Evolutionary conservation across 2,797 vertebrate genomes (phyloP), one percentile per base, ranked within the genome.

Genomic region (Thunnus albacares): DNA sequence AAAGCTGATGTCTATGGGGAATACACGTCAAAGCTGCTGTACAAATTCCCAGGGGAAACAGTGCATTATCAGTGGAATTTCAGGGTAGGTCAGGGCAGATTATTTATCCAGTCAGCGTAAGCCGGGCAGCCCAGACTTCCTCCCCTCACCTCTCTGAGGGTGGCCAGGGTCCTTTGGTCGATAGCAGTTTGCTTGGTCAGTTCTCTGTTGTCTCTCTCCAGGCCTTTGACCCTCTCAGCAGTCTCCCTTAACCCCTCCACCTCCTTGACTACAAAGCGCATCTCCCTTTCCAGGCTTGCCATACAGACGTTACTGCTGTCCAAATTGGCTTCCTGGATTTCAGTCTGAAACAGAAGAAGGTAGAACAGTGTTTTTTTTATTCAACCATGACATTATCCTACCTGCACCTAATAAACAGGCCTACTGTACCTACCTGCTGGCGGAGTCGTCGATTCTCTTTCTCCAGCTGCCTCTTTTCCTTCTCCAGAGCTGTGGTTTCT

Each of bases 371-470:
- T 4, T 14, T 22, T 30, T 55, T 56, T 68, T 13, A 58, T 51
- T 47, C 12, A 28, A 49, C 17, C 7, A 18, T 51, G 47, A 20
- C 20, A 20, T 18, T 8, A 51, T 24, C 20, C 12, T 24, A 6
- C 0, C 0, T 30, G 6, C 1, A 26, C 10, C 17, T 20, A n/a
- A 4, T 55, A 26, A 58, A 47, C 11, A n/a, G 49, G 12, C 4
- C n/a, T 7, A 7, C 94, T 8, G 14, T 13, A 5, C 94, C 93
- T 62, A 96, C 96, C 92, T 98, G 97, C 61, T 98, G 98, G 22
- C 96, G 94, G 57, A 99, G 96, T 51, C 98, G 94, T 78, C 97
- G 97, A 24, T 97, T 98, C 89, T 98, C 98, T 75, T 98, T 98
- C 87, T 98, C 97, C 4, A 98, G 93, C 57, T 97, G 97, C 51